Conservation (phyloP, 2,113 vertebrate species). For the Seriola quinqueradiata region DNA sequence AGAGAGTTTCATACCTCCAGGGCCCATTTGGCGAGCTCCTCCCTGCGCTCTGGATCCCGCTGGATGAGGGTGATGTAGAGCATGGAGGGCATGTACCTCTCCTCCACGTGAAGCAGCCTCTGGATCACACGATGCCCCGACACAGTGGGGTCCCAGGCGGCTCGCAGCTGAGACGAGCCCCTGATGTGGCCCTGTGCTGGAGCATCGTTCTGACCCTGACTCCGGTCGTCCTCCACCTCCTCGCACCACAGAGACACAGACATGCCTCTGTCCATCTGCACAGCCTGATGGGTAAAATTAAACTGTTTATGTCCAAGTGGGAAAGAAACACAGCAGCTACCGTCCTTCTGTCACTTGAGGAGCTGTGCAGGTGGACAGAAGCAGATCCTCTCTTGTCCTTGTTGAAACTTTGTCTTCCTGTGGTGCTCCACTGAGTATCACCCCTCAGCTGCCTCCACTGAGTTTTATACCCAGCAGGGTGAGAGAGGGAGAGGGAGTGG, state of each 20-base stretch:
- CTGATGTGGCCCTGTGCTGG: not conserved
- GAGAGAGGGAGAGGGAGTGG: constrained; percentile 48
- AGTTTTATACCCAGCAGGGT: constrained; percentile 75
- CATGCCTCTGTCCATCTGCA: constrained; percentile 63
- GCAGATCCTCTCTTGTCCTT: not conserved
- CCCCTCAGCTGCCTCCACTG: not conserved
- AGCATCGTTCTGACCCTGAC: constrained; percentile 13
- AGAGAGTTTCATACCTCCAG: constrained; percentile 79
- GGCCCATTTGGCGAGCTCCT: constrained; percentile 85
- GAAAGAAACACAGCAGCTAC: not conserved
- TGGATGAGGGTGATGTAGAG: constrained; percentile 84
- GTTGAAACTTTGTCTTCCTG: constrained; percentile 11
- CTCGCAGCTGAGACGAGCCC: constrained; percentile 67
- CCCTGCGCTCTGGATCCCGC: constrained; percentile 81
- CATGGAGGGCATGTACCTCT: constrained; percentile 81
- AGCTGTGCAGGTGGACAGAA: not conserved
- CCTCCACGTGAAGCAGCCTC: constrained; percentile 82
- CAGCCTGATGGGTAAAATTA: constrained; percentile 14
- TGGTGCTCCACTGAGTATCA: constrained; percentile 24
- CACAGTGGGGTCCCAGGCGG: constrained; percentile 82
- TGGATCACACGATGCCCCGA: constrained; percentile 83
- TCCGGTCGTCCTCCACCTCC: constrained; percentile 71
- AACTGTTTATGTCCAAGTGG: constrained; percentile 18
- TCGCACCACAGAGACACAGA: constrained; percentile 85
- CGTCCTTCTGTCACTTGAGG: constrained; percentile 22